Percentiles rank a stretch among this genome's conserved stretches.
Evolutionary conservation across 2,888 invertebrate genomes (phyloP).

Genomic region (Hirtodrosophila alboralis): DNA sequence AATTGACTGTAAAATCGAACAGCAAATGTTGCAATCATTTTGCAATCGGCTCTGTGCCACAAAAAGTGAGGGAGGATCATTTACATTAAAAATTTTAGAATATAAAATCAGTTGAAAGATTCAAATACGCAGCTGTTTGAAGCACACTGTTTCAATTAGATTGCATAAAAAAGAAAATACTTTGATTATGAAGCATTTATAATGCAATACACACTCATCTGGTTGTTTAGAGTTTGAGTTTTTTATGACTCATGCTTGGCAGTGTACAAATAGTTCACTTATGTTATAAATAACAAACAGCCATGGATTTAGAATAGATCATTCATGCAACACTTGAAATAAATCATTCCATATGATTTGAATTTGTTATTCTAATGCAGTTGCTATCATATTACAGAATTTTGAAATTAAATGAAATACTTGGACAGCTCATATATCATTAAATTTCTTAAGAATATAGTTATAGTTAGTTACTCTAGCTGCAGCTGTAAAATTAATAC

Average conservation of each 20-base stretch:
- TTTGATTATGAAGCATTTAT: constrained; percentile 17
- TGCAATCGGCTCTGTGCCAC: constrained; percentile 19
- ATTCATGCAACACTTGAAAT: constrained; percentile 6
- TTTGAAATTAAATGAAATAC: no score
- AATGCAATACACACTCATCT: not conserved
- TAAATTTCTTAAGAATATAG: no score
- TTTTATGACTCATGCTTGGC: constrained; percentile 23
- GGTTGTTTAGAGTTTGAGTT: not conserved
- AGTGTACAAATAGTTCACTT: no score
- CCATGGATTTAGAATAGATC: constrained; percentile 1
- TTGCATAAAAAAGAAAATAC: constrained; percentile 32
- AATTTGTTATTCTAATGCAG: not conserved
- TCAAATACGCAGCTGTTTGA: constrained; percentile 7
- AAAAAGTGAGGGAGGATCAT: not conserved
- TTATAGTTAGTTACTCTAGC: no score
- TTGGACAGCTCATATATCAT: no score
- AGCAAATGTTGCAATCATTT: constrained; percentile 40
- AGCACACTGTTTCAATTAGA: constrained; percentile 26
- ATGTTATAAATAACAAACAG: not conserved
- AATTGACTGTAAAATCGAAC: constrained; percentile 53
- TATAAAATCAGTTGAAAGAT: no score
- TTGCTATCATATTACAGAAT: no score
- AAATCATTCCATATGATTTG: constrained; percentile 15
- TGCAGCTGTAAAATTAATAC: not conserved
- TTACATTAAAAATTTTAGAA: not conserved